Conservation (phyloP, 2,113 vertebrate genomes). For the Cyanoramphus novaezelandiae region DNA sequence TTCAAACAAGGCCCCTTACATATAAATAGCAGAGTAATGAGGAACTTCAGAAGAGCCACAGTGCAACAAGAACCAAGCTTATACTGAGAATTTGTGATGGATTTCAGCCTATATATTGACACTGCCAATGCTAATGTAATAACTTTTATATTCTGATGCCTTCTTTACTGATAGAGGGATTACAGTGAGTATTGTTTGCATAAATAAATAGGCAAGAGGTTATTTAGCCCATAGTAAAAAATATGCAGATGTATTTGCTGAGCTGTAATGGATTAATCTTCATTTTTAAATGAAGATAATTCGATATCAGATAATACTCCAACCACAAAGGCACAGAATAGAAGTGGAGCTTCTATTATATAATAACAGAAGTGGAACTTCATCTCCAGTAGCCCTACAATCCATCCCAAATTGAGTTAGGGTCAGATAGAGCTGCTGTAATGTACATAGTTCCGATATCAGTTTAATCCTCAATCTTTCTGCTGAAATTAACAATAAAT, state of each 20-base stretch:
- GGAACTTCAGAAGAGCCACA: neutral
- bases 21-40: neutral
- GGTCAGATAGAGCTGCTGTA: neutral
- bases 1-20: neutral
- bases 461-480: neutral
- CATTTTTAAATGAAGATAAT: neutral
- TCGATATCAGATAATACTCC: neutral
- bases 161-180: neutral
- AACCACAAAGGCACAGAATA: neutral
- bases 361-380: neutral
- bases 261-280: neutral
- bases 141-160: neutral
- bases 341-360: neutral
- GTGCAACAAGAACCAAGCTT: neutral
- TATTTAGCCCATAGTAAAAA: neutral
- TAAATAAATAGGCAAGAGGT: neutral
- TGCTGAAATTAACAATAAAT: neutral
- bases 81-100: neutral
- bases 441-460: neutral
- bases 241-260: neutral
- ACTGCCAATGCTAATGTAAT: neutral
- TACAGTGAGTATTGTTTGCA: neutral
- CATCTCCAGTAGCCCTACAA: neutral
- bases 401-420: neutral
- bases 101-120: neutral